Evolutionary conservation across 1,140 invertebrate species (phyloP).

Genomic region (Leptinotarsa defecta): DNA sequence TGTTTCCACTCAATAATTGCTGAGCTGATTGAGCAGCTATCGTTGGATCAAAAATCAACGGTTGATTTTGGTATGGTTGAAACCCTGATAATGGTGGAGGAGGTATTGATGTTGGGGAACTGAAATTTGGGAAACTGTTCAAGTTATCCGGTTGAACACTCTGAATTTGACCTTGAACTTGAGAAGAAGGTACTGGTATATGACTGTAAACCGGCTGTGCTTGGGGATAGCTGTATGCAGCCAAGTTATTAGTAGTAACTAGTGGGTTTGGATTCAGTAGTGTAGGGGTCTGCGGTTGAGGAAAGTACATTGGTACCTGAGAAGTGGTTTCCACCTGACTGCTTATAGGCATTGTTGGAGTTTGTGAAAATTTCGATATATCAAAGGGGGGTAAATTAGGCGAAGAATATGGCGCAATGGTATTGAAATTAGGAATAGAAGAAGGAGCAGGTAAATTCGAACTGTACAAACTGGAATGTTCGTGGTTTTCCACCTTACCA

Average conservation of each 20-base stretch:
- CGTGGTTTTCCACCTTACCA: neutral
- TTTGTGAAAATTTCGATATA: conserved; percentile 30
- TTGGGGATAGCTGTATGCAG: conserved; percentile 27
- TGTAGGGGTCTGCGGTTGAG: conserved; percentile 13
- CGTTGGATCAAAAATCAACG: conserved; percentile 51
- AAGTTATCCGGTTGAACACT: neutral
- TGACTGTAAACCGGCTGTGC: conserved; percentile 13
- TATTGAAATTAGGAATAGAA: conserved; percentile 23
- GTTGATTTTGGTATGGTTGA: conserved; percentile 27
- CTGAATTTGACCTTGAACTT: neutral
- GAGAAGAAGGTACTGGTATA: neutral
- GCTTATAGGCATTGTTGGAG: neutral
- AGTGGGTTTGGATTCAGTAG: neutral
- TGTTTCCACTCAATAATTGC: conserved; percentile 48
- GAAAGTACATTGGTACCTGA: conserved; percentile 22
- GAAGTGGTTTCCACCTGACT: neutral
- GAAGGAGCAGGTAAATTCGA: conserved; percentile 24
- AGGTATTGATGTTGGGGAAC: conserved; percentile 5
- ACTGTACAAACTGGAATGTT: neutral
- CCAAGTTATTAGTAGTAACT: neutral
- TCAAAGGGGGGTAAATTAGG: conserved; percentile 21
- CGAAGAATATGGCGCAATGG: neutral
- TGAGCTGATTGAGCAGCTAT: conserved; percentile 54
- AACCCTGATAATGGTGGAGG: conserved; percentile 26
- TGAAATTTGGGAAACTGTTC: neutral